Evolutionary conservation across 2,113 vertebrate species (phyloP).

Genomic region (Burhinus bistriatus): DNA sequence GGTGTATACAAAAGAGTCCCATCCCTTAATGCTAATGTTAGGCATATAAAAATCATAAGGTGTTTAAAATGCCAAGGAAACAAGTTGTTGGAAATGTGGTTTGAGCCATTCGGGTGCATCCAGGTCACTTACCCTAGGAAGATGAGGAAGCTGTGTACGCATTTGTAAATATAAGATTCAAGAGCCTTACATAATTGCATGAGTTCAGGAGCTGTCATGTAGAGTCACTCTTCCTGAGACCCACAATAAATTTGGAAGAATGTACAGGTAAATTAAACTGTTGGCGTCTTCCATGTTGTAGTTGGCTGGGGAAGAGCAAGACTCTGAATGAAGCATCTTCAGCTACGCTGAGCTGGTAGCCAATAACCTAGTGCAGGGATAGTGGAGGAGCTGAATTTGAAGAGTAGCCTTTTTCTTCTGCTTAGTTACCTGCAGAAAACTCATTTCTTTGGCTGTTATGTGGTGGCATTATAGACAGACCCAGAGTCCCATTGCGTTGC

Average conservation of each 20-base stretch:
- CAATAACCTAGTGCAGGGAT: background rate
- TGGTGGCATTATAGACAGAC: background rate
- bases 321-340: background rate
- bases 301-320: background rate
- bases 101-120: background rate
- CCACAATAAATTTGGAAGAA: background rate
- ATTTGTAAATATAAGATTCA: background rate
- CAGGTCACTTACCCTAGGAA: background rate
- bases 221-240: background rate
- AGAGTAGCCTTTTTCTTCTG: background rate
- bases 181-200: background rate
- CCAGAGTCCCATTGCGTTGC: background rate
- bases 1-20: background rate
- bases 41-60: background rate
- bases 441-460: background rate
- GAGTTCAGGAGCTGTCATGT: background rate
- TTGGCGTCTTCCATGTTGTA: background rate
- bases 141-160: accelerated
- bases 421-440: background rate
- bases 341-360: background rate
- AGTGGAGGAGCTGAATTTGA: background rate
- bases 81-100: background rate
- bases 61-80: background rate
- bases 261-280: background rate
- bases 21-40: background rate